These are phyloP conservation scores for Brenthis daphne DNA, from an alignment of 2,888 invertebrate genomes.

Conservation along the genomic window DNA sequence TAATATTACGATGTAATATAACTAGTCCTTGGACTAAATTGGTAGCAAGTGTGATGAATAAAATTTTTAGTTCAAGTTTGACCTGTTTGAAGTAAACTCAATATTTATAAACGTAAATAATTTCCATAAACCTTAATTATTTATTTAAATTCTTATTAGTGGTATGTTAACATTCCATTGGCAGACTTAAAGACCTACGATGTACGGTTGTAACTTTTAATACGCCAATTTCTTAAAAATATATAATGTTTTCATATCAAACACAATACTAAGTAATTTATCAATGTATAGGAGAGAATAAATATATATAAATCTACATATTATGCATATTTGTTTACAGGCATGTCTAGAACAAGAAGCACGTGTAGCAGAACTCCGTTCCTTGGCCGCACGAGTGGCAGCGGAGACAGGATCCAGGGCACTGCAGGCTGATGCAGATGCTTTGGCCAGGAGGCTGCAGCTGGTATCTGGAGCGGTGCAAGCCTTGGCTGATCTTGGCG, in stretches of 20 bases:
- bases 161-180: too few species aligned
- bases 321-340: conserved; percentile 62
- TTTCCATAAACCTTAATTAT: too few species aligned
- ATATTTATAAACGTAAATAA: background rate
- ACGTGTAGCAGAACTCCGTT: conserved; percentile 88
- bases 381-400: conserved; percentile 89
- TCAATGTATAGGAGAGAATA: background rate
- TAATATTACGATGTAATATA: conserved; percentile 11
- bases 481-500: conserved; percentile 89
- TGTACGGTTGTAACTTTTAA: too few species aligned
- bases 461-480: conserved; percentile 89
- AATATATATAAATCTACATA: background rate
- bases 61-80: conserved; percentile 5
- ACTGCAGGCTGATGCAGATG: conserved; percentile 89
- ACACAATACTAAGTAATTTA: too few species aligned
- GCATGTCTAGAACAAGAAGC: conserved; percentile 89
- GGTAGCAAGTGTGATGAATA: conserved; percentile 23
- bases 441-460: conserved; percentile 87
- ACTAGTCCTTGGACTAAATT: conserved; percentile 43
- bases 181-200: too few species aligned
- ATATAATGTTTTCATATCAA: too few species aligned
- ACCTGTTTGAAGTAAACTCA: background rate
- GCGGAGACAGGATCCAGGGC: conserved; percentile 89
- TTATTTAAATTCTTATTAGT: too few species aligned
- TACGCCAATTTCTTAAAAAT: too few species aligned